Percentiles rank a stretch among this genome's conserved stretches.
These are phyloP conservation scores for Pseudomyrmex gracilis DNA, from an alignment of 1,140 invertebrate species.

Conservation along the genomic window DNA sequence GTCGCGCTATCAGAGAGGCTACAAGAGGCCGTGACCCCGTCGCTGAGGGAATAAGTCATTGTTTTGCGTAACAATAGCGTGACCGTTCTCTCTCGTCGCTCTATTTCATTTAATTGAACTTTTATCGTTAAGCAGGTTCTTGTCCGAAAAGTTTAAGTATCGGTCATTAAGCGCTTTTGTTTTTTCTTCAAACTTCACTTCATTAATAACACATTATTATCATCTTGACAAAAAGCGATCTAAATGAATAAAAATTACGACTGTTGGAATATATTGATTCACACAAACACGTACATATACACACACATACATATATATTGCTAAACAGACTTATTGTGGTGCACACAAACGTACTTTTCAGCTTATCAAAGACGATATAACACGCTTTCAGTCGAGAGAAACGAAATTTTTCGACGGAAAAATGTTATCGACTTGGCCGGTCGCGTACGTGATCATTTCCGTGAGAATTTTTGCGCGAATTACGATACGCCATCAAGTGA, in stretches of 20 bases:
- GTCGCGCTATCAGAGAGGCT: constrained; percentile 38
- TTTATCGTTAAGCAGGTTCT: constrained; percentile 30
- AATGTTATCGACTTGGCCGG: constrained; percentile 29
- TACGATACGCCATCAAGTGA: background rate
- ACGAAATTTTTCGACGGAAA: constrained; percentile 6
- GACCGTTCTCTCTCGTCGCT: constrained; percentile 17
- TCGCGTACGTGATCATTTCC: constrained; percentile 13
- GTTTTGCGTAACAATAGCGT: constrained; percentile 54
- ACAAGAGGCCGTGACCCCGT: constrained; percentile 35
- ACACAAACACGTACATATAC: no score
- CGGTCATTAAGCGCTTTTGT: background rate
- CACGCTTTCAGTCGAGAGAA: background rate
- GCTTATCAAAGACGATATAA: constrained; percentile 3
- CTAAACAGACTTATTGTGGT: background rate
- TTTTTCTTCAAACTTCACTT: constrained; percentile 2
- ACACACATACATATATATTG: background rate
- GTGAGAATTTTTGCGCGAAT: background rate
- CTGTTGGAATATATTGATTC: constrained; percentile 6
- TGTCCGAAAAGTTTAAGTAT: background rate
- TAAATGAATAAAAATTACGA: background rate
- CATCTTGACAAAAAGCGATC: background rate
- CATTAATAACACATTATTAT: background rate
- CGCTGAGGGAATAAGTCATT: constrained; percentile 56
- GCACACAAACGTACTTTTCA: constrained; percentile 7
- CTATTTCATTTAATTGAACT: constrained; percentile 55